A percentile compares a stretch with the other conserved stretches of the same genome.
phyloP scores from a whole-genome alignment of 2,888 invertebrate genomes.

The Acleris laterana region DNA sequence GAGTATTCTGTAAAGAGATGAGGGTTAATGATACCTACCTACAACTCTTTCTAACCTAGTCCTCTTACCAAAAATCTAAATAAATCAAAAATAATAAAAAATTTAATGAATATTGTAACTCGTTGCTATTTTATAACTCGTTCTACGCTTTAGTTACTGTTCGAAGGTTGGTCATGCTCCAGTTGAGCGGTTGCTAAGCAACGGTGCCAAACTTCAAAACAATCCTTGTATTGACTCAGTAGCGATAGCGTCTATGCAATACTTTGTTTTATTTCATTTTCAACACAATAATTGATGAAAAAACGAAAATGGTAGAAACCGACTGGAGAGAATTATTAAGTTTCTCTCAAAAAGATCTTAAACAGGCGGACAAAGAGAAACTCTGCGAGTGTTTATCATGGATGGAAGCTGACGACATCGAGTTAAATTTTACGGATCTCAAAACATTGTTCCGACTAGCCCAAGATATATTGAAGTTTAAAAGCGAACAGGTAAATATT shows the following conservation, averaged over 20 bases:
- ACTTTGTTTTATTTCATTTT: background rate
- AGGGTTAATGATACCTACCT: too few relatives aligned
- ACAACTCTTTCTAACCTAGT: too few relatives aligned
- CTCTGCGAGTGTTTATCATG: constrained; percentile 85
- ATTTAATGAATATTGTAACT: too few relatives aligned
- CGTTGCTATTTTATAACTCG: too few relatives aligned
- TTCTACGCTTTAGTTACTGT: background rate
- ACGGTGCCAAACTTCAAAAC: constrained; percentile 44
- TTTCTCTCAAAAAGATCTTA: constrained; percentile 80
- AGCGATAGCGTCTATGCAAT: too few relatives aligned
- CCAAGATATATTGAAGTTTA: constrained; percentile 88
- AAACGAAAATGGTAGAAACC: constrained; percentile 71
- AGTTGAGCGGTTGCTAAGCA: constrained; percentile 57
- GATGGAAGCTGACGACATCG: constrained; percentile 85
- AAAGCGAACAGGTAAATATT: constrained; percentile 86
- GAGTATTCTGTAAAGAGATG: too few relatives aligned
- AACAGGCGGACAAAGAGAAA: constrained; percentile 86
- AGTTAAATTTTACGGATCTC: constrained; percentile 82
- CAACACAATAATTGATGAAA: constrained; percentile 13
- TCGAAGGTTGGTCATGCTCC: too few relatives aligned
- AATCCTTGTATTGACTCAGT: background rate
- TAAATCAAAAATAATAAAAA: too few relatives aligned
- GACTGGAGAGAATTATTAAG: constrained; percentile 85
- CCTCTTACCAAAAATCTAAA: too few relatives aligned
- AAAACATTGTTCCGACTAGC: constrained; percentile 84